These are phyloP conservation scores for Orthosia incerta DNA, from an alignment of 2,888 invertebrate species.

Conservation along the genomic window DNA sequence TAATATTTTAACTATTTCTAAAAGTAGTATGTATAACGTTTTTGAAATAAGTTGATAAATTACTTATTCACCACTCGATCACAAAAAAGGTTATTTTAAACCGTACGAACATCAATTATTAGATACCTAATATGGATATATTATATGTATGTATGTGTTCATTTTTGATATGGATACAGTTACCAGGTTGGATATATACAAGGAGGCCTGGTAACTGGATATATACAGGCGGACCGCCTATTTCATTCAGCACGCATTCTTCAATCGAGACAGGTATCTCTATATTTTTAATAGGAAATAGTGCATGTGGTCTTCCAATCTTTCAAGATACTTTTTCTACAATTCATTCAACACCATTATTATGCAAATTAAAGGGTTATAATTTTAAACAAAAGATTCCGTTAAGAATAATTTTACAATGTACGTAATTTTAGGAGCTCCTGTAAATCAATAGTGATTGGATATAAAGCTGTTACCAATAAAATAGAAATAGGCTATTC, in stretches of 20 bases:
- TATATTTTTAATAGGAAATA: background rate
- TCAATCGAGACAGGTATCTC: background rate
- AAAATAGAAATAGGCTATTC: background rate
- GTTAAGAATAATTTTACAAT: background rate
- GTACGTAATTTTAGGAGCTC: background rate
- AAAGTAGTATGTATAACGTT: too few species aligned
- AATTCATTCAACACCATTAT: constrained; percentile 3
- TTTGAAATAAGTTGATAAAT: too few species aligned
- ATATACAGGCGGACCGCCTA: background rate
- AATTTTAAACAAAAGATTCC: too few species aligned
- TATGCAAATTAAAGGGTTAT: background rate
- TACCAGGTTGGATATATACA: too few species aligned
- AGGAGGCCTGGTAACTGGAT: too few species aligned
- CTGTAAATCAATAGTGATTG: too few species aligned
- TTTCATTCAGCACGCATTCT: background rate
- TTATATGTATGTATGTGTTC: too few species aligned
- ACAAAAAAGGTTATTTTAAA: too few species aligned
- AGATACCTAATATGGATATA: too few species aligned
- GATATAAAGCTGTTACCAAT: background rate
- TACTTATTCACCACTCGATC: background rate
- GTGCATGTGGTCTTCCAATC: constrained; percentile 9
- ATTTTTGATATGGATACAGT: too few species aligned
- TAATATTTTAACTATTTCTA: background rate
- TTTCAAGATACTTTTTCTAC: background rate
- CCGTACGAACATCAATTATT: too few species aligned